Evolutionary conservation across 2,113 vertebrate genomes (phyloP).

Genomic region (Peucedramus taeniatus): DNA sequence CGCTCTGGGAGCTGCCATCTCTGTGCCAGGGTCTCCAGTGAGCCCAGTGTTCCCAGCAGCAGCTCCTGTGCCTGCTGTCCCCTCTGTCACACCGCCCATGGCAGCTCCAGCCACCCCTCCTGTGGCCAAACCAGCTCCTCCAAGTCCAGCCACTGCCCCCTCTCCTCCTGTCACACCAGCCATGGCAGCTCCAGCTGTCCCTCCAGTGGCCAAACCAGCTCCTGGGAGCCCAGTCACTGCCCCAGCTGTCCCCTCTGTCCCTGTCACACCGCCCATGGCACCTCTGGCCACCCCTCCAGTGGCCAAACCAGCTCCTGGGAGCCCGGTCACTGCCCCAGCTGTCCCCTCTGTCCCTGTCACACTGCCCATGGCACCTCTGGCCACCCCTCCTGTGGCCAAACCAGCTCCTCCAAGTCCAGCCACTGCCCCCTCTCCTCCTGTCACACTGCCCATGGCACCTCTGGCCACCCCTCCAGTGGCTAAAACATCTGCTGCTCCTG

Average conservation of each 20-base stretch:
- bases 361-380: accelerated
- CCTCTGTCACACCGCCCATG: not conserved
- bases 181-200: not conserved
- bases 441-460: accelerated
- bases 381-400: too few species aligned
- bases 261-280: not conserved
- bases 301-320: not conserved
- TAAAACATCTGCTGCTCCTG: not conserved
- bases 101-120: not conserved
- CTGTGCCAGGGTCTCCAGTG: not conserved
- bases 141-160: not conserved
- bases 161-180: not conserved
- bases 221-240: not conserved
- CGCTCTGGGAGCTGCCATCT: accelerated
- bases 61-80: not conserved
- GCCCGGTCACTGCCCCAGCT: not conserved
- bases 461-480: accelerated
- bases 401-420: too few species aligned
- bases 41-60: not conserved
- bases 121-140: not conserved
- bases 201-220: not conserved
- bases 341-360: not conserved
- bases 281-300: not conserved
- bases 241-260: too few species aligned
- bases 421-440: not conserved